These are phyloP conservation scores for Cichladusa arquata DNA, from an alignment of 2,113 vertebrate species.

Conservation along the genomic window DNA sequence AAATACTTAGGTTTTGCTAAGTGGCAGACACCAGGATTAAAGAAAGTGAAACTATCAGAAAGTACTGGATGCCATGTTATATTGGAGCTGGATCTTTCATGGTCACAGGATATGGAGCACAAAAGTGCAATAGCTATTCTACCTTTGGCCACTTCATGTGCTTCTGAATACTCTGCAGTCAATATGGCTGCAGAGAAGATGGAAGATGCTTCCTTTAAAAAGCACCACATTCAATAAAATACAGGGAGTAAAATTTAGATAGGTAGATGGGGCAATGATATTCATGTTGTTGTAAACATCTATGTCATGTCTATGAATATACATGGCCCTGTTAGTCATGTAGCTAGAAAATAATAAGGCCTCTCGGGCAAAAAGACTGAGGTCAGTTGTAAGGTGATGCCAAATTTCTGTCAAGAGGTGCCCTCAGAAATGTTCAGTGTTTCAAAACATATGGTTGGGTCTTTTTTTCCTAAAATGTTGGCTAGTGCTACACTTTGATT, in stretches of 20 bases:
- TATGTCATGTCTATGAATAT: not conserved
- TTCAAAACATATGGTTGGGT: not conserved
- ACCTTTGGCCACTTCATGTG: not conserved
- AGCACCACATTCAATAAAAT: not conserved
- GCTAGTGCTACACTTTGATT: not conserved
- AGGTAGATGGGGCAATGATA: not conserved
- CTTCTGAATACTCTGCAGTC: not conserved
- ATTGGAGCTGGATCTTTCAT: not conserved
- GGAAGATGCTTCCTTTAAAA: not conserved
- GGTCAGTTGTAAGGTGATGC: not conserved
- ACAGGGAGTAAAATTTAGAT: not conserved
- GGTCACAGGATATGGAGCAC: not conserved
- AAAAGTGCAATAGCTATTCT: not conserved
- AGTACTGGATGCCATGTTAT: not conserved
- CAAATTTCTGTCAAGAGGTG: not conserved
- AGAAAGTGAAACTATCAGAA: not conserved
- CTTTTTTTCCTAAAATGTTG: not conserved
- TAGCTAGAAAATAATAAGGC: not conserved
- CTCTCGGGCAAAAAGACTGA: not conserved
- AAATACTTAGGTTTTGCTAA: not conserved
- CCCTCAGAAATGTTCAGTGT: not conserved
- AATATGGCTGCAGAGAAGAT: not conserved
- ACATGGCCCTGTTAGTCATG: not conserved
- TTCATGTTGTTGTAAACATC: not conserved
- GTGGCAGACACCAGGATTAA: not conserved